Conservation (phyloP, 2,888 invertebrate species). For the Tachina lurida region DNA sequence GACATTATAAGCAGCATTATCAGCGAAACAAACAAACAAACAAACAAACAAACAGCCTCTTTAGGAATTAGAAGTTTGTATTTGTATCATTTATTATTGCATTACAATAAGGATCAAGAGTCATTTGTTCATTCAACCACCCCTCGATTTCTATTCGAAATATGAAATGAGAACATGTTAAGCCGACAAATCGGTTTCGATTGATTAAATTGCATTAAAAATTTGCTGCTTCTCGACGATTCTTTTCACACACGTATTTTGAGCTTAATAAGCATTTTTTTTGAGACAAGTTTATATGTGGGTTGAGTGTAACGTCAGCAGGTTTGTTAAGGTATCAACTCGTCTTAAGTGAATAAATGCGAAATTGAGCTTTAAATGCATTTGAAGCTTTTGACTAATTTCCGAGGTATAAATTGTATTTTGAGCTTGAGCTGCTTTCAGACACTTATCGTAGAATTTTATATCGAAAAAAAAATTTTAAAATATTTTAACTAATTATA, state of each 20-base stretch:
- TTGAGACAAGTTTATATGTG: conserved; percentile 35
- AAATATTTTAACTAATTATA: no score
- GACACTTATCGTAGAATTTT: no score
- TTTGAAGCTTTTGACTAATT: no score
- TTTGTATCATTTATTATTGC: conserved; percentile 66
- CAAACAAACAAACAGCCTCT: conserved; percentile 65
- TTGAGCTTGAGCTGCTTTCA: no score
- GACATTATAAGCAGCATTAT: conserved; percentile 52
- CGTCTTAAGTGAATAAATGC: background rate
- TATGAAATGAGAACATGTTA: conserved; percentile 76
- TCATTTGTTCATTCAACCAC: conserved; percentile 57
- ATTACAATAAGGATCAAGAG: conserved; percentile 69
- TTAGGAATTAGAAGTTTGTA: conserved; percentile 24
- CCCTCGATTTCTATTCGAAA: conserved; percentile 10
- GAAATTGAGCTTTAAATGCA: no score
- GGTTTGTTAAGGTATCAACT: conserved; percentile 17
- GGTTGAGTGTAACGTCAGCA: background rate
- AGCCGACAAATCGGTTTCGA: conserved; percentile 82
- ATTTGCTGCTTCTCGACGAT: conserved; percentile 37
- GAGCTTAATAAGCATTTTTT: conserved; percentile 55
- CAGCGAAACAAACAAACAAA: conserved; percentile 56
- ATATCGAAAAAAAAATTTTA: no score
- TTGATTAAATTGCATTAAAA: conserved; percentile 80
- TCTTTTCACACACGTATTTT: conserved; percentile 66
- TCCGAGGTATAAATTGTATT: no score